Evolutionary conservation across 1,140 invertebrate species (phyloP).

Genomic region (Drosophila gunungcola): DNA sequence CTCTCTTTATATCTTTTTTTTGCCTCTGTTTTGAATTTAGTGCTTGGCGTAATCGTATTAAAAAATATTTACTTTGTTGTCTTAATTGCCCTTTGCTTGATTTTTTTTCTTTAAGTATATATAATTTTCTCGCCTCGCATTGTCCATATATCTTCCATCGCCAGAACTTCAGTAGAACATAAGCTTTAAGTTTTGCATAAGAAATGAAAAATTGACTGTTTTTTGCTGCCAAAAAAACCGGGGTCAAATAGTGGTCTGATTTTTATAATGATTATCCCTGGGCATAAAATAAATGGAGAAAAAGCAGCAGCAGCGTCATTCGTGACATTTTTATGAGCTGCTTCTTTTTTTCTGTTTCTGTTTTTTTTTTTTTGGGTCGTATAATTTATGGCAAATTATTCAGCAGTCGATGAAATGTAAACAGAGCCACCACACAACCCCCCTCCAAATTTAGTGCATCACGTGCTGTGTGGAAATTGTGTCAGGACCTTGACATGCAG

Average conservation of each 20-base stretch:
- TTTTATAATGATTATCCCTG: constrained; percentile 19
- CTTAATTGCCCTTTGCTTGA: constrained; percentile 10
- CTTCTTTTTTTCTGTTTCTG: background rate
- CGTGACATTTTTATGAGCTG: constrained; percentile 24
- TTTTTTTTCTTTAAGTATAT: constrained; percentile 12
- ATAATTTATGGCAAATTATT: constrained; percentile 48
- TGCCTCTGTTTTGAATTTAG: constrained; percentile 27
- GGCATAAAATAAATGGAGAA: constrained; percentile 13
- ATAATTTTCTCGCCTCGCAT: constrained; percentile 42
- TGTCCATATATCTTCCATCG: constrained; percentile 31
- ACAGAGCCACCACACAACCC: constrained; percentile 21
- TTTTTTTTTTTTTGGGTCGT: background rate
- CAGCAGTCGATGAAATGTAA: constrained; percentile 43
- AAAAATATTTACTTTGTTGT: constrained; percentile 20
- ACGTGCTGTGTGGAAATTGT: constrained; percentile 64
- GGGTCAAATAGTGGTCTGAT: constrained; percentile 35
- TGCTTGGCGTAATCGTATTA: constrained; percentile 38
- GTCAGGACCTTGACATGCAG: constrained; percentile 73
- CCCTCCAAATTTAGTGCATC: constrained; percentile 17
- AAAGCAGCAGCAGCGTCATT: constrained; percentile 23
- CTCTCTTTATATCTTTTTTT: constrained; percentile 21
- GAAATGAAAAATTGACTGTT: constrained; percentile 39
- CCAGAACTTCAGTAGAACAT: constrained; percentile 39
- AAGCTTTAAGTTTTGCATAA: constrained; percentile 42
- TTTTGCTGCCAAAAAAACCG: constrained; percentile 36